phyloP scores from a whole-genome alignment of 37 sponge, comb jelly and placozoan species.

The Petrosia ficiformis region DNA sequence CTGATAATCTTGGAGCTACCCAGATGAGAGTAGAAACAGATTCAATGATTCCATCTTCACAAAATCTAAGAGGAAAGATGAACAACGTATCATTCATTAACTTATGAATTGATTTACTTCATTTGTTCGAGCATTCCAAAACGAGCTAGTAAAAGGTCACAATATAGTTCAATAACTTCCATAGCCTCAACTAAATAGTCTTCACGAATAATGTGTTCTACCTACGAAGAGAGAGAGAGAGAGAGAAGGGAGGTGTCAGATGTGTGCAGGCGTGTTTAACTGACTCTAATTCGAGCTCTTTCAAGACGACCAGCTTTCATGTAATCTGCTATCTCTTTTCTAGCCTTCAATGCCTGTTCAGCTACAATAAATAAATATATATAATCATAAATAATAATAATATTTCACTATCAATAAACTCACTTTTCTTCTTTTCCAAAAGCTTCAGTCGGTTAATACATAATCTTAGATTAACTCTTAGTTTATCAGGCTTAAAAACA shows the following conservation, averaged over 20 bases:
- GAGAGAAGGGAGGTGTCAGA: constrained; percentile 1
- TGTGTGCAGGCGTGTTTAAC: constrained; percentile 2
- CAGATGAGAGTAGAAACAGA: constrained; percentile 94
- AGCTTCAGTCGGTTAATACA: constrained; percentile 95
- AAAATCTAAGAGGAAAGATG: constrained; percentile 59
- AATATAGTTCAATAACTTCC: constrained; percentile 96
- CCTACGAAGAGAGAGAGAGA: constrained; percentile 47
- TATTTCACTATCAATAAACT: constrained; percentile 21
- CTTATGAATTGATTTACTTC: constrained; percentile 34
- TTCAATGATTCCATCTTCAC: constrained; percentile 89
- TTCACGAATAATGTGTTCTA: constrained; percentile 98
- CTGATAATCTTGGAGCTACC: constrained; percentile 87
- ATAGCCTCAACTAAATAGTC: constrained; percentile 99
- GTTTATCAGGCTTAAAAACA: constrained; percentile 79
- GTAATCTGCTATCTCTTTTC: constrained; percentile 99
- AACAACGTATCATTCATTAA: neutral
- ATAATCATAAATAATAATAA: neutral
- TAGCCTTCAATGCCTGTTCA: constrained; percentile 94
- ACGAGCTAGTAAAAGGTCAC: constrained; percentile 98
- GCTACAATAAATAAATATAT: constrained; percentile 46
- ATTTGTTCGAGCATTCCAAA: constrained; percentile 93
- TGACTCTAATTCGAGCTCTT: constrained; percentile 93
- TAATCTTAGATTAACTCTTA: constrained; percentile 83
- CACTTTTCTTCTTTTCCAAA: constrained; percentile 99
- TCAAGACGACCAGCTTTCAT: constrained; percentile 83